Conservation (phyloP, 2,888 invertebrate species). For the Lepidochitona cinerea region DNA sequence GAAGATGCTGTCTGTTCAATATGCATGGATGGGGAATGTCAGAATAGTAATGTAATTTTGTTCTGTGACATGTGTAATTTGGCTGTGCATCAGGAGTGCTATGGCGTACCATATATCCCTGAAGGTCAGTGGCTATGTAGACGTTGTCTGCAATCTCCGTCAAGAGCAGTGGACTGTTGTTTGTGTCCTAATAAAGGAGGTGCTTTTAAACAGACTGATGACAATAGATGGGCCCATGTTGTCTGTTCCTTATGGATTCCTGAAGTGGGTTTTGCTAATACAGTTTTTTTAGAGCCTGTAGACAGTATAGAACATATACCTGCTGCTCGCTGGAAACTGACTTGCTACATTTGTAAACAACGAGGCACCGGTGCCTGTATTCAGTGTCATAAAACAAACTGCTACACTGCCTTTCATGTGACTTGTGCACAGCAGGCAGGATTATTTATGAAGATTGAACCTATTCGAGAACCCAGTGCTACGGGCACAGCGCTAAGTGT, state of each 20-base stretch:
- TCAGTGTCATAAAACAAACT: conserved; percentile 96
- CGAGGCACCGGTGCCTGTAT: conserved; percentile 91
- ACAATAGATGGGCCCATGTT: conserved; percentile 97
- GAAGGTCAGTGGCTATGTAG: conserved; percentile 99
- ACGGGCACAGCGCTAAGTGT: conserved; percentile 71
- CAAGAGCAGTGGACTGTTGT: conserved; percentile 95
- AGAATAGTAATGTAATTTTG: conserved; percentile 97
- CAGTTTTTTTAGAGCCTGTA: conserved; percentile 96
- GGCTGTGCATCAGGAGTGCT: conserved; percentile 98
- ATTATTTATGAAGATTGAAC: conserved; percentile 88
- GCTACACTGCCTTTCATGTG: conserved; percentile 98
- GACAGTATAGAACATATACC: conserved; percentile 98
- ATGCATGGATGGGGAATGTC: conserved; percentile 98
- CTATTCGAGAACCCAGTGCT: conserved; percentile 77
- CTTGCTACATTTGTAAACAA: conserved; percentile 92
- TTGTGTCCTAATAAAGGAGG: conserved; percentile 98
- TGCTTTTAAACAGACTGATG: conserved; percentile 98
- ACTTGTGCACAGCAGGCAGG: conserved; percentile 97
- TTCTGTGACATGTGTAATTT: conserved; percentile 99
- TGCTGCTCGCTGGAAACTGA: conserved; percentile 94
- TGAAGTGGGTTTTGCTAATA: conserved; percentile 95
- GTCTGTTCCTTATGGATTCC: conserved; percentile 99
- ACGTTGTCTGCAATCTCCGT: conserved; percentile 95
- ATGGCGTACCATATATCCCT: conserved; percentile 97
- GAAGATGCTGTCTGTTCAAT: conserved; percentile 99